Conservation (phyloP, 1,140 invertebrate genomes). For the Dendrolimus punctatus region DNA sequence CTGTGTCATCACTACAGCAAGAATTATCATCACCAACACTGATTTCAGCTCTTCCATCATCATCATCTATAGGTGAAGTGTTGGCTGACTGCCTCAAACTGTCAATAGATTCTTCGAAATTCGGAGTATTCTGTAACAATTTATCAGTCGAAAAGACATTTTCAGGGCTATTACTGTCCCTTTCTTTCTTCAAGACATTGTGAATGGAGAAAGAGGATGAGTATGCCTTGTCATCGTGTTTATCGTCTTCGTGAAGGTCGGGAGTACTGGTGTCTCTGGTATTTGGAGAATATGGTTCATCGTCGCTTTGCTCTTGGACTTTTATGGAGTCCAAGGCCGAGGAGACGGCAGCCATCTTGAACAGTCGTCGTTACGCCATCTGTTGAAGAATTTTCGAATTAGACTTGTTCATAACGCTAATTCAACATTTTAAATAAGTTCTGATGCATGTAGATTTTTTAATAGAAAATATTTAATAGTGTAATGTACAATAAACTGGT, state of each 20-base stretch:
- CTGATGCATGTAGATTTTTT: too few species aligned
- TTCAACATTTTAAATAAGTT: too few species aligned
- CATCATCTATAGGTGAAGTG: constrained; percentile 47
- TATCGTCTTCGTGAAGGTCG: constrained; percentile 47
- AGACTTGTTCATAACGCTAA: too few species aligned
- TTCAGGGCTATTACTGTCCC: constrained; percentile 62
- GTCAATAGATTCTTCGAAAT: constrained; percentile 37
- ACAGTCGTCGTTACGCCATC: constrained; percentile 47
- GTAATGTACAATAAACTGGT: too few species aligned
- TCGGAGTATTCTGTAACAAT: constrained; percentile 60
- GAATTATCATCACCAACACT: constrained; percentile 68
- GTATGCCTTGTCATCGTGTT: constrained; percentile 39
- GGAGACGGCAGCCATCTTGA: constrained; percentile 55
- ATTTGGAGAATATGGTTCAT: constrained; percentile 53
- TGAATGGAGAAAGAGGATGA: constrained; percentile 65
- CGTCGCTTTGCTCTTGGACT: constrained; percentile 55
- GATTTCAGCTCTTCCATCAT: constrained; percentile 50
- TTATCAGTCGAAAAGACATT: constrained; percentile 70
- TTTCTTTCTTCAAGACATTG: constrained; percentile 66
- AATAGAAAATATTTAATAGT: too few species aligned
- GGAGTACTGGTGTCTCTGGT: constrained; percentile 51
- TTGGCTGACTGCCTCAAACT: constrained; percentile 33
- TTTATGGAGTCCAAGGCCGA: constrained; percentile 51
- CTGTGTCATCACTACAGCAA: constrained; percentile 78
- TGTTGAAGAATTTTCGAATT: constrained; percentile 12